Evolutionary conservation across 1,140 invertebrate genomes (phyloP).

Genomic region (Pseudomyrmex cubaensis): DNA sequence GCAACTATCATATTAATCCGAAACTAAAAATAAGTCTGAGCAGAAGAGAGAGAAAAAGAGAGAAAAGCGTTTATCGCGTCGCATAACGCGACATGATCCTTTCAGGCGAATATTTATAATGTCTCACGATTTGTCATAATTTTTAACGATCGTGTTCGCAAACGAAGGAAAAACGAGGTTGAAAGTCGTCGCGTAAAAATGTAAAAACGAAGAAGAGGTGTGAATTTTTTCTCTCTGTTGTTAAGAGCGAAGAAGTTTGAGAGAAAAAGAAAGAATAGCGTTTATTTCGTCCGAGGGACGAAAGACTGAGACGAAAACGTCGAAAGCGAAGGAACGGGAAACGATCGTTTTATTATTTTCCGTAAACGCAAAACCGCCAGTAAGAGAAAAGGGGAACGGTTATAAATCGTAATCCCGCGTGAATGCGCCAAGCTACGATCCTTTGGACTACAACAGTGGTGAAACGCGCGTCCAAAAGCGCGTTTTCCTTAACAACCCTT

Average conservation of each 20-base stretch:
- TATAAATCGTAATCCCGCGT: slow-evolving; percentile 78
- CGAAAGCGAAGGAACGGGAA: slow-evolving; percentile 24
- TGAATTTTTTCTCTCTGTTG: slow-evolving; percentile 17
- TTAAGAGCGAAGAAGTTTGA: slow-evolving; percentile 29
- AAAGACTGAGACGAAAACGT: background rate
- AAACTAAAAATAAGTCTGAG: background rate
- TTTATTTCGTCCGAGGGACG: slow-evolving; percentile 6
- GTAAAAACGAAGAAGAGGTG: background rate
- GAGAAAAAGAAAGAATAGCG: slow-evolving; percentile 23
- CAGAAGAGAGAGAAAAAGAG: background rate
- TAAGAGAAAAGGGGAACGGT: slow-evolving; percentile 64
- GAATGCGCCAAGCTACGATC: slow-evolving; percentile 70
- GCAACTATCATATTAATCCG: background rate
- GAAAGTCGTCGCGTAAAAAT: slow-evolving; percentile 34
- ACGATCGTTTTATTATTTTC: slow-evolving; percentile 63
- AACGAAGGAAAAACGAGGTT: background rate
- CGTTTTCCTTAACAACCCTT: slow-evolving; percentile 15
- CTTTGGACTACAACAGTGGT: slow-evolving; percentile 54
- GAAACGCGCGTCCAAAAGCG: slow-evolving; percentile 51
- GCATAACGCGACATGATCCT: background rate
- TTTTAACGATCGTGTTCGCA: slow-evolving; percentile 4
- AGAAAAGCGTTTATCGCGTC: background rate
- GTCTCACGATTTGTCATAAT: background rate
- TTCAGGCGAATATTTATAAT: background rate
- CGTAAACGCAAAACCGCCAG: slow-evolving; percentile 55